A percentile compares a stretch with the other conserved stretches of the same genome.
These are phyloP conservation scores for Pseudorasbora parva DNA, from an alignment of 2,113 vertebrate species.

Conservation along the genomic window DNA sequence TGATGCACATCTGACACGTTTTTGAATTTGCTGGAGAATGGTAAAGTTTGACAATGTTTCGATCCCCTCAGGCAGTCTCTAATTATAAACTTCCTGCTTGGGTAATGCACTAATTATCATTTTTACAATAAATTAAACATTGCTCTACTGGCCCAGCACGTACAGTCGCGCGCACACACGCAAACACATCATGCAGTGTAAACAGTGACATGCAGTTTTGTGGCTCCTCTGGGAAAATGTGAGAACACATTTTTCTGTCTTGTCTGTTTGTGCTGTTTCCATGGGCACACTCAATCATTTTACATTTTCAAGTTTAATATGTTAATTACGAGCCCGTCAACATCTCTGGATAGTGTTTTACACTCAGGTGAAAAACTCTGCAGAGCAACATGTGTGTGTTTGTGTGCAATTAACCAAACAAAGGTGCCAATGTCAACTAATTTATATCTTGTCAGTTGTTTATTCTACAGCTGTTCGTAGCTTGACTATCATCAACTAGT, in stretches of 20 bases:
- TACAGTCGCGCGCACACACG: conserved; percentile 25
- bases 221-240: conserved; percentile 37
- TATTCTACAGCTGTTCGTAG: conserved; percentile 28
- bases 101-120: conserved; percentile 83
- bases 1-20: conserved; percentile 76
- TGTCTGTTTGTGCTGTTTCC: conserved; percentile 44
- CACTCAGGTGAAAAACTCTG: conserved; percentile 31
- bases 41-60: conserved; percentile 65
- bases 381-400: background rate
- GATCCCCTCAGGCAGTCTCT: conserved; percentile 73
- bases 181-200: conserved; percentile 20
- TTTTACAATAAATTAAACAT: conserved; percentile 84
- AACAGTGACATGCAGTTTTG: conserved; percentile 49
- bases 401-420: conserved; percentile 25
- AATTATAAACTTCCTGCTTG: conserved; percentile 83
- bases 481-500: conserved; percentile 39
- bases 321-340: conserved; percentile 48
- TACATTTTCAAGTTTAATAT: conserved; percentile 34
- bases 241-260: conserved; percentile 35
- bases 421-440: conserved; percentile 45
- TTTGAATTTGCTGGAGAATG: conserved; percentile 76
- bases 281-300: conserved; percentile 22
- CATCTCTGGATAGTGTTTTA: conserved; percentile 33
- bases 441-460: conserved; percentile 20
- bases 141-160: conserved; percentile 53